phyloP scores from a whole-genome alignment of 2,797 vertebrate species.

The Chaetophractus vellerosus region DNA sequence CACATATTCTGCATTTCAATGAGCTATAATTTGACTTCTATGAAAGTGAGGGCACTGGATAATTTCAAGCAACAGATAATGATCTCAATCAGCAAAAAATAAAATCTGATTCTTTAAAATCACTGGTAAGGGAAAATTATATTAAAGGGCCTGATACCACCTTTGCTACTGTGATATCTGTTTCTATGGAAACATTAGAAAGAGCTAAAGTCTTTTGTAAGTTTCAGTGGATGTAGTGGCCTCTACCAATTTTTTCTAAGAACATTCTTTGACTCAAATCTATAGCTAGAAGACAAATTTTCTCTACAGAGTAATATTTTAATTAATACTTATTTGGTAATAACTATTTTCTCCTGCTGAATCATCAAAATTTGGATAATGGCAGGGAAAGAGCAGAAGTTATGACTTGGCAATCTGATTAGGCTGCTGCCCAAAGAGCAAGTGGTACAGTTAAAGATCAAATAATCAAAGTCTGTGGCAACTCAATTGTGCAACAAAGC shows the following conservation, averaged over 20 bases:
- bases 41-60: neutral
- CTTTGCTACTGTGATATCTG: neutral
- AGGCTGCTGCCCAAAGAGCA: neutral
- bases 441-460: neutral
- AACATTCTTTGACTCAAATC: neutral
- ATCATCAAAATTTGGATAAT: neutral
- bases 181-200: conserved; percentile 58
- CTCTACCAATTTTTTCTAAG: neutral
- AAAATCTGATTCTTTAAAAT: conserved; percentile 9
- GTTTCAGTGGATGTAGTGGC: neutral
- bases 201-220: neutral
- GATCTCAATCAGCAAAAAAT: neutral
- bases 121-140: neutral
- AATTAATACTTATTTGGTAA: neutral
- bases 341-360: neutral
- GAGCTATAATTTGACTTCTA: neutral
- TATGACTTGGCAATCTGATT: neutral
- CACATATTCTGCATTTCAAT: neutral
- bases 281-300: neutral
- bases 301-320: neutral
- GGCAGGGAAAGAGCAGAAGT: neutral
- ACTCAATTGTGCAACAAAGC: neutral
- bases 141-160: neutral
- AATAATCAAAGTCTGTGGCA: neutral
- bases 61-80: neutral